Percentiles rank a stretch among this genome's conserved stretches.
phyloP scores from a whole-genome alignment of 2,888 invertebrate genomes.

The Nomada fucata region DNA sequence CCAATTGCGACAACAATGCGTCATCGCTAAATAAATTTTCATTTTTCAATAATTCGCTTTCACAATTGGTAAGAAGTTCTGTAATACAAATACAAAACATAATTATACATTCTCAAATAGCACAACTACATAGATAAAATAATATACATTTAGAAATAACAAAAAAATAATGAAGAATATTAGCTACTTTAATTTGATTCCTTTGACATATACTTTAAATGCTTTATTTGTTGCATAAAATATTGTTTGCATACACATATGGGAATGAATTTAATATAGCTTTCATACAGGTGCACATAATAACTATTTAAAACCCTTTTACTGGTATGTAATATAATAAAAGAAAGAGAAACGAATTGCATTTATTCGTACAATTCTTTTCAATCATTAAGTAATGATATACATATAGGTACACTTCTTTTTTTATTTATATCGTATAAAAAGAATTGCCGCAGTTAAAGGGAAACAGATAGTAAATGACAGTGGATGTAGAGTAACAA shows the following conservation, averaged over 20 bases:
- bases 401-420: background rate
- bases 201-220: no score
- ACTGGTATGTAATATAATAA: no score
- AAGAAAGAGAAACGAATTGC: no score
- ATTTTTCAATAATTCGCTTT: conserved; percentile 87
- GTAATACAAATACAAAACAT: conserved; percentile 74
- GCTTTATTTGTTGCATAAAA: background rate
- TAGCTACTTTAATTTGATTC: no score
- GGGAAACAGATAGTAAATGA: background rate
- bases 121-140: no score
- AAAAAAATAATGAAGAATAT: no score
- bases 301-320: no score
- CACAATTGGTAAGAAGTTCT: conserved; percentile 89
- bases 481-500: background rate
- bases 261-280: no score
- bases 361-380: no score
- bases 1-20: conserved; percentile 84
- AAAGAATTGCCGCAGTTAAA: background rate
- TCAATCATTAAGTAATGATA: background rate
- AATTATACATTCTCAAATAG: background rate
- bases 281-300: background rate
- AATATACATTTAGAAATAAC: no score
- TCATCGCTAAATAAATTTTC: conserved; percentile 85
- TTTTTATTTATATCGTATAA: background rate
- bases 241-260: no score